These are phyloP conservation scores for Drosophila punjabiensis DNA, from an alignment of 1,140 invertebrate genomes.

Conservation along the genomic window DNA sequence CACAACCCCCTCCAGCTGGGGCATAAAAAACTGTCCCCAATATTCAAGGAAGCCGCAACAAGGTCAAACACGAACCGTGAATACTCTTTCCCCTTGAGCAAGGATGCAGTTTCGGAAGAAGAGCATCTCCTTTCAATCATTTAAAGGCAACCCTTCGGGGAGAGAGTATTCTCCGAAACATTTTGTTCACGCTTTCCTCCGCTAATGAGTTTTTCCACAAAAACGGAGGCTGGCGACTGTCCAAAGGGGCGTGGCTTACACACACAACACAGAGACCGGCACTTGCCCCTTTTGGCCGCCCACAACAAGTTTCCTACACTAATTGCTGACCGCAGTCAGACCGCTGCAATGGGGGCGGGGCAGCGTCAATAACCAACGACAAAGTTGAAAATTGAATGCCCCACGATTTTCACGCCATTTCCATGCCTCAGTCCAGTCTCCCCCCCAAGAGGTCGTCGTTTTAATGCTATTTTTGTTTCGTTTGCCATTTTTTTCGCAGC, in stretches of 20 bases:
- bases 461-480: constrained; percentile 11
- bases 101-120: not conserved
- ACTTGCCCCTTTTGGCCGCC: constrained; percentile 2
- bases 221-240: constrained; percentile 5
- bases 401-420: constrained; percentile 39
- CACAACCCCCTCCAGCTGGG: not conserved
- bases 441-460: not conserved
- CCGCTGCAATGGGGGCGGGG: not conserved
- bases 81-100: not conserved
- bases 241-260: constrained; percentile 36
- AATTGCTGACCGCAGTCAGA: constrained; percentile 48
- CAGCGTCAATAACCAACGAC: constrained; percentile 20
- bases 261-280: not conserved
- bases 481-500: not conserved
- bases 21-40: constrained; percentile 20
- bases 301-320: constrained; percentile 56
- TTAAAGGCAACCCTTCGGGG: not conserved
- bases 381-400: constrained; percentile 49
- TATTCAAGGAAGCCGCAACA: not conserved
- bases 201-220: constrained; percentile 74
- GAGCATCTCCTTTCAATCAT: not conserved
- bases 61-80: constrained; percentile 6
- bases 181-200: constrained; percentile 25
- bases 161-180: constrained; percentile 15
- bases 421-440: not conserved